Percentiles rank a stretch among this genome's conserved stretches.
Evolutionary conservation across 2,797 vertebrate species (phyloP).

Genomic region (Acipenser oxyrinchus): DNA sequence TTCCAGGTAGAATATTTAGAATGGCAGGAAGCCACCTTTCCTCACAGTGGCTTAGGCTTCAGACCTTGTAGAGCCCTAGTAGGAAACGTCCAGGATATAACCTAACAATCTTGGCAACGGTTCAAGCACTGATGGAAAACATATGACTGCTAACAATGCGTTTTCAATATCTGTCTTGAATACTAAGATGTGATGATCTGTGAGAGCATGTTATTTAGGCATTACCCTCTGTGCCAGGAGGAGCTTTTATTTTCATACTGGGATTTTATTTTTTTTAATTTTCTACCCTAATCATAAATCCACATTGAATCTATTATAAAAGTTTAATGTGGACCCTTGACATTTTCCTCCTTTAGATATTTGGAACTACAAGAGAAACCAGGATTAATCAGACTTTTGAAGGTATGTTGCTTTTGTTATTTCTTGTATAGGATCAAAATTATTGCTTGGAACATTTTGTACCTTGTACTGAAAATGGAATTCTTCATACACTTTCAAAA

Average conservation of each 20-base stretch:
- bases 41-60: constrained; percentile 41
- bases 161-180: constrained; percentile 65
- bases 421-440: too few relatives aligned
- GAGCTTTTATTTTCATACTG: constrained; percentile 52
- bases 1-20: constrained; percentile 33
- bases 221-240: constrained; percentile 63
- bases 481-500: too few relatives aligned
- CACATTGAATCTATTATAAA: too few relatives aligned
- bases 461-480: too few relatives aligned
- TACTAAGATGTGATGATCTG: constrained; percentile 70
- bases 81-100: constrained; percentile 67
- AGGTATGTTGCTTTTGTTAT: too few relatives aligned
- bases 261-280: constrained; percentile 30
- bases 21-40: constrained; percentile 50
- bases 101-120: constrained; percentile 70
- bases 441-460: too few relatives aligned
- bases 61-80: constrained; percentile 55
- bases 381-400: too few relatives aligned
- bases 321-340: too few relatives aligned
- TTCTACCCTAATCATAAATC: too few relatives aligned
- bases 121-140: constrained; percentile 86
- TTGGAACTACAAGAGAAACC: too few relatives aligned
- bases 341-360: too few relatives aligned
- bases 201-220: constrained; percentile 64
- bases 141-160: constrained; percentile 77